These are phyloP conservation scores for Copidosoma floridanum DNA, from an alignment of 1,140 invertebrate species.

Conservation along the genomic window DNA sequence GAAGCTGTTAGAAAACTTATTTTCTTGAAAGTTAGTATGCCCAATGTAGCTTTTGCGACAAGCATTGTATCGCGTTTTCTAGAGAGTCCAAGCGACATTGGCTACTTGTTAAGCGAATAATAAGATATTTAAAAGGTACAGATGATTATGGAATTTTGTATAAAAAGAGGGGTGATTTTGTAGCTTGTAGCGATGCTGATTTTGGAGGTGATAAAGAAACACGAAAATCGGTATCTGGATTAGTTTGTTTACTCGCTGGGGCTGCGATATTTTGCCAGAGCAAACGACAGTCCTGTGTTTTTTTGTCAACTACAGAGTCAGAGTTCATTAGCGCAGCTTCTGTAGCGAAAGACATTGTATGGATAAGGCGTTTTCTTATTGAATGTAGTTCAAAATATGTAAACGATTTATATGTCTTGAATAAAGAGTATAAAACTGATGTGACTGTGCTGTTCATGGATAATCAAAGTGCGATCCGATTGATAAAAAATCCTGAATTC, in stretches of 20 bases:
- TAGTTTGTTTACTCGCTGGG: conserved; percentile 16
- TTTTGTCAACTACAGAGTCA: conserved; percentile 39
- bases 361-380: conserved; percentile 3
- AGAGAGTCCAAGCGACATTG: too few relatives aligned
- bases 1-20: too few relatives aligned
- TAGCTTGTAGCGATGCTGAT: conserved; percentile 4
- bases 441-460: conserved; percentile 6
- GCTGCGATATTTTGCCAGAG: conserved; percentile 35
- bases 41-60: too few relatives aligned
- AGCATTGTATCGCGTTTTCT: too few relatives aligned
- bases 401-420: too few relatives aligned
- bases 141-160: not conserved
- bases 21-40: too few relatives aligned
- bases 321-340: conserved; percentile 39
- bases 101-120: not conserved
- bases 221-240: conserved; percentile 14
- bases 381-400: not conserved
- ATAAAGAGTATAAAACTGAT: not conserved
- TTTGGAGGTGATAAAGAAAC: too few relatives aligned
- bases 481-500: conserved; percentile 28
- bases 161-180: not conserved
- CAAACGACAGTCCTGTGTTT: conserved; percentile 34
- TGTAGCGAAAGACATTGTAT: conserved; percentile 29
- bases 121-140: not conserved
- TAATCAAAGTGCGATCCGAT: conserved; percentile 30